Base-by-base conservation (phyloP, 2,113 vertebrate species). In the Anser cygnoides region DNA sequence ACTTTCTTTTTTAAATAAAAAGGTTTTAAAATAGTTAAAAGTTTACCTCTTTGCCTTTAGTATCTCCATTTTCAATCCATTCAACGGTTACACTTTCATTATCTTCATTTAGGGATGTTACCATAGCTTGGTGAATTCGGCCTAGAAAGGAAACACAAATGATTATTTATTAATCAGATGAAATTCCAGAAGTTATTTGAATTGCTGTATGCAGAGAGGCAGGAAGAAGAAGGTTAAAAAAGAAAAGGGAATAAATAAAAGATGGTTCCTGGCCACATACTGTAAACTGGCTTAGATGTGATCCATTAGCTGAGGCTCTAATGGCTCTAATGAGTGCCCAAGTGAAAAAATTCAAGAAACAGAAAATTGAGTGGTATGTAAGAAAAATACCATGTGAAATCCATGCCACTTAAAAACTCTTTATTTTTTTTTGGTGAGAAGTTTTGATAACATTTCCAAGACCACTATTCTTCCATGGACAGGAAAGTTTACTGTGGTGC, bases 31-130 rank as follows among this genome's bases (percentile, higher is more conserved):
- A 63, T 35, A 85, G 49, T 61, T 43, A 82, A 46, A 46, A 65
- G 13, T 61, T 37, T 97, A 99, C 99, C 98, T 99, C 99, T 98
- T 99, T 99, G 82, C 99, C 99, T 98, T 99, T 99, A 89, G 99
- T 99, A 97, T 99, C 99, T 59, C 99, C 99, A 96, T 99, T 99
- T 98, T 99, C 99, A 95, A 99, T 99, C 99, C 99, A 99, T 92
- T 99, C 99, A 94, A 99, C 99, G 13, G 99, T 99, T 94, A 99
- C 98, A 13, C 99, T 99, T 90, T 99, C 99, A 46, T 99, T 99
- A 96, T 99, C 99, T 91, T 99, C 99, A 87, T 99, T 99, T 90
- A 99, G 97, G 2, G 99, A 99, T 16, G 99, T 99, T 93, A 99
- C 99, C 99, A 99, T 99, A 85, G 99, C 99, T 97, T 99, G 99